phyloP scores from a whole-genome alignment of 2,113 vertebrate species.

The Pelmatolapia mariae region DNA sequence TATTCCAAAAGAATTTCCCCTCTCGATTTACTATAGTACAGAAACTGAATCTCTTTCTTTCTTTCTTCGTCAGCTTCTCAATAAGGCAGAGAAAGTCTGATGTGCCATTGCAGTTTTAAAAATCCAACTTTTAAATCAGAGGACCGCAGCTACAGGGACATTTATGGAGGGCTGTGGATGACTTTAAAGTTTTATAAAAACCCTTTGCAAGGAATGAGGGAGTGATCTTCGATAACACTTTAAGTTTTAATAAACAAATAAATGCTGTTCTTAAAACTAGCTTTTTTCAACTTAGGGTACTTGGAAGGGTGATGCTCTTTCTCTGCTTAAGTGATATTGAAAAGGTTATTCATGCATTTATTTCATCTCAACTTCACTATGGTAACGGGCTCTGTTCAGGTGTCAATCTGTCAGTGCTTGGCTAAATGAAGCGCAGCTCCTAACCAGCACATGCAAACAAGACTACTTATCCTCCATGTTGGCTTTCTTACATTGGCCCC shows the following conservation, averaged over 20 bases:
- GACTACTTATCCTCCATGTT: background rate
- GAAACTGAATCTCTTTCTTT: background rate
- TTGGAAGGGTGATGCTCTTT: rapidly evolving
- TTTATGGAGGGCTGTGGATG: background rate
- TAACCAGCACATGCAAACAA: background rate
- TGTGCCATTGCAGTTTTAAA: background rate
- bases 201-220: background rate
- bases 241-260: background rate
- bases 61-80: background rate
- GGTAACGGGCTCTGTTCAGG: background rate
- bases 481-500: background rate
- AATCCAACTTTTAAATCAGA: background rate
- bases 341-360: background rate
- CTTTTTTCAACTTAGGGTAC: background rate
- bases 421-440: background rate
- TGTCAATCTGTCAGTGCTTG: background rate
- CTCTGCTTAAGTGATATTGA: background rate
- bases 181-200: background rate
- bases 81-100: background rate
- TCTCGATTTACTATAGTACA: background rate
- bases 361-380: background rate
- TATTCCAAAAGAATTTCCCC: background rate
- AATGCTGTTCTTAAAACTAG: background rate
- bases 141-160: background rate
- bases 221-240: background rate